phyloP scores from a whole-genome alignment of 2,113 vertebrate species.

The Empidonax alnorum region DNA sequence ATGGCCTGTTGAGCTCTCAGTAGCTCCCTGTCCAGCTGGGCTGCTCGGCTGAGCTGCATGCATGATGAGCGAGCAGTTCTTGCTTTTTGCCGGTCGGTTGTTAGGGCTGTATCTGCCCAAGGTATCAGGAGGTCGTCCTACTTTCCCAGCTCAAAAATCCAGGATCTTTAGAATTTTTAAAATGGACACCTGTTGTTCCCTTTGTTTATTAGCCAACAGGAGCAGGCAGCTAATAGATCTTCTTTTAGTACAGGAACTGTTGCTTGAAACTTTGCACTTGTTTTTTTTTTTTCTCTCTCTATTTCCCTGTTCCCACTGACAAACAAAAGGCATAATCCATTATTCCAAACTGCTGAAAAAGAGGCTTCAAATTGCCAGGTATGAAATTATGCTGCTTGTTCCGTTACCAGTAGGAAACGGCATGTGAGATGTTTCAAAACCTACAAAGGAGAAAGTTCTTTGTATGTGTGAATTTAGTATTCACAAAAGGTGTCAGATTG shows the following conservation, averaged over 20 bases:
- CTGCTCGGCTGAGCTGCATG: constrained; percentile 20
- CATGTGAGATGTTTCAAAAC: constrained; percentile 25
- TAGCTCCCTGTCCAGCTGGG: constrained; percentile 53
- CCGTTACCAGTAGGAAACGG: constrained; percentile 39
- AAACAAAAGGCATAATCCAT: constrained; percentile 49
- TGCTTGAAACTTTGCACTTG: not conserved
- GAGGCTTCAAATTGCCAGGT: constrained; percentile 57
- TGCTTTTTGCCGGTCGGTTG: not conserved
- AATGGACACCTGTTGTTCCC: not conserved
- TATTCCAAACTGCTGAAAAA: constrained; percentile 52
- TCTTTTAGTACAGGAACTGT: constrained; percentile 9
- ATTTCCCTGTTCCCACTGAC: constrained; percentile 31
- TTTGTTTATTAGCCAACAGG: constrained; percentile 23
- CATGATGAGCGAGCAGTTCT: constrained; percentile 32
- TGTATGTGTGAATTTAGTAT: constrained; percentile 59
- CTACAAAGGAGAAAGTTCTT: constrained; percentile 66
- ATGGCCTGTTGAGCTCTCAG: constrained; percentile 3
- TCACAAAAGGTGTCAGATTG: constrained; percentile 64
- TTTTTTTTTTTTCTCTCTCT: not conserved
- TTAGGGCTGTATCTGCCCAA: constrained; percentile 21
- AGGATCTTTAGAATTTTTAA: not conserved
- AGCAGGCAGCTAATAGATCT: constrained; percentile 5
- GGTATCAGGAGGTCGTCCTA: constrained; percentile 27
- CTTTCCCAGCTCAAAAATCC: constrained; percentile 34
- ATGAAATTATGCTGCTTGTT: constrained; percentile 54